phyloP scores from a whole-genome alignment of 2,113 vertebrate species.

The Elephas maximus region DNA sequence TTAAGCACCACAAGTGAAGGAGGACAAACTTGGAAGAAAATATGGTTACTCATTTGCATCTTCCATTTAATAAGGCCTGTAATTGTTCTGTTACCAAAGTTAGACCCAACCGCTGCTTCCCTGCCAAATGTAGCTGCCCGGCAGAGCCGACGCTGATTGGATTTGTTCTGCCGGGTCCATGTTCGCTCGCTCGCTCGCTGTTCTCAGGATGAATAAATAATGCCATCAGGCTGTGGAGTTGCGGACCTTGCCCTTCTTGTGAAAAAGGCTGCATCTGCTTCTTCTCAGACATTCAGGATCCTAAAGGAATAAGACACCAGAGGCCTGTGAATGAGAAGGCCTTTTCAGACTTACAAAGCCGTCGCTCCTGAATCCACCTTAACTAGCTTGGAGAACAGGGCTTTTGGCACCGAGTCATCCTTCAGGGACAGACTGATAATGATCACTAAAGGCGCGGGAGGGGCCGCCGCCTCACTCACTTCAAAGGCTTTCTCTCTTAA shows the following conservation, averaged over 20 bases:
- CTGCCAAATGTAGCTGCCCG: constrained; percentile 81
- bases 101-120: constrained; percentile 71
- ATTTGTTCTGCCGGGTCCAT: constrained; percentile 84
- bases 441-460: constrained; percentile 89
- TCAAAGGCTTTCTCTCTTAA: constrained; percentile 91
- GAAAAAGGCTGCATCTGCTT: constrained; percentile 91
- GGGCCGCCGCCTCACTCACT: constrained; percentile 88
- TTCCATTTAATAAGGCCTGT: constrained; percentile 75
- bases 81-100: constrained; percentile 76
- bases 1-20: constrained; percentile 57
- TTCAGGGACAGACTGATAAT: constrained; percentile 91
- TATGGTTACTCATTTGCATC: constrained; percentile 67
- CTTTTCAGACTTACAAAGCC: constrained; percentile 90
- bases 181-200: constrained; percentile 79
- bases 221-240: constrained; percentile 77
- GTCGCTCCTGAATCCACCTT: constrained; percentile 91
- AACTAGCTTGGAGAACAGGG: constrained; percentile 88
- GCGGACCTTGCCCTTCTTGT: constrained; percentile 87
- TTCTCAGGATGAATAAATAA: constrained; percentile 86
- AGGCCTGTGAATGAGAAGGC: constrained; percentile 90
- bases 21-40: constrained; percentile 63
- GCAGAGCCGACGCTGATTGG: constrained; percentile 81
- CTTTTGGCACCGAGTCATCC: constrained; percentile 91
- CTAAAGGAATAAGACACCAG: constrained; percentile 92
- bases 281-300: constrained; percentile 91